Conservation (phyloP, 92 coral and sea anemone species). For the Parazoanthus swiftii region DNA sequence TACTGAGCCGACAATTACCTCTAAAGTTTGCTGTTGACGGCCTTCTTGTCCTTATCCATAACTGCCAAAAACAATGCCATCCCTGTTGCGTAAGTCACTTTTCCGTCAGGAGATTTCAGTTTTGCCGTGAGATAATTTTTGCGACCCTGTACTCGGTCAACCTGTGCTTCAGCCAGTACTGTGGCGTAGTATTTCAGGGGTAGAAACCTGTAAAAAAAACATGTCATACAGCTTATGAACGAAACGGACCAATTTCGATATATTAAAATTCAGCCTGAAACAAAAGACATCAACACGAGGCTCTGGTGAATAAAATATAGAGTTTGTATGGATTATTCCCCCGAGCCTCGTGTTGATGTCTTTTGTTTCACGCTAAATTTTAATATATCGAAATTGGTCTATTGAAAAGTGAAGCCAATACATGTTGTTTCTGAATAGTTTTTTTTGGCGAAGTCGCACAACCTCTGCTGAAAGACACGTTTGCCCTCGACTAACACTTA, state of each 20-base stretch:
- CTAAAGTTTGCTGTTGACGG: slow-evolving; percentile 19
- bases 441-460: too few relatives aligned
- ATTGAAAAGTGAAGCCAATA: background rate
- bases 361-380: too few relatives aligned
- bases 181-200: slow-evolving; percentile 32
- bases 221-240: background rate
- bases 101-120: slow-evolving; percentile 69
- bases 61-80: slow-evolving; percentile 41
- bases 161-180: slow-evolving; percentile 53
- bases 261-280: too few relatives aligned
- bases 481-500: too few relatives aligned
- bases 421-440: background rate
- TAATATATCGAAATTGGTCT: too few relatives aligned
- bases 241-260: background rate
- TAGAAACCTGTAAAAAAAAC: background rate
- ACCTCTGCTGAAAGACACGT: too few relatives aligned
- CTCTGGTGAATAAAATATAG: too few relatives aligned
- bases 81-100: slow-evolving; percentile 55
- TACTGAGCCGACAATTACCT: background rate
- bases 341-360: too few relatives aligned
- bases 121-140: slow-evolving; percentile 60
- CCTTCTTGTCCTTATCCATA: background rate
- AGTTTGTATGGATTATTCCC: too few relatives aligned
- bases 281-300: too few relatives aligned
- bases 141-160: slow-evolving; percentile 79